Evolutionary conservation across 1,140 invertebrate species (phyloP).

Genomic region (Nasonia giraulti): DNA sequence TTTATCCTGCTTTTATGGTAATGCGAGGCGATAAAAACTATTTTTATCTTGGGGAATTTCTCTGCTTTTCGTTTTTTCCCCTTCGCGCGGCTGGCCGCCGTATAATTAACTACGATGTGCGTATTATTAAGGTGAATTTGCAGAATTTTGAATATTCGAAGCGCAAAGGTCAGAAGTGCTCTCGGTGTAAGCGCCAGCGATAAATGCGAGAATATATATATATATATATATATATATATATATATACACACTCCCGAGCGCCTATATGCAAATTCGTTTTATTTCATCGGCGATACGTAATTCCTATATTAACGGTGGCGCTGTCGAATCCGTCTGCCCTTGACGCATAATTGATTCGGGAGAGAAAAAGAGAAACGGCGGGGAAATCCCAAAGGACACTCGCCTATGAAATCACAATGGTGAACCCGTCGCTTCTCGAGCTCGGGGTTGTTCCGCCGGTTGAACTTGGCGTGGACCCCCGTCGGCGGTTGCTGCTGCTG

Average conservation of each 20-base stretch:
- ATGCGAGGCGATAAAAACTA: neutral
- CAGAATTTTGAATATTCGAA: neutral
- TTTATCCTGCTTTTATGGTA: slow-evolving; percentile 18
- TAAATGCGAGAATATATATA: too few species aligned
- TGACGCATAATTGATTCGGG: too few species aligned
- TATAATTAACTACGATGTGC: neutral
- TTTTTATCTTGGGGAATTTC: neutral
- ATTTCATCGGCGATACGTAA: too few species aligned
- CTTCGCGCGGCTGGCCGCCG: too few species aligned
- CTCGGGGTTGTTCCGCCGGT: slow-evolving; percentile 96
- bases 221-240: too few species aligned
- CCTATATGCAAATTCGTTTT: too few species aligned
- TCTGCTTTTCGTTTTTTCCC: neutral
- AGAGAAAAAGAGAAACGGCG: neutral
- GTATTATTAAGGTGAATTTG: neutral
- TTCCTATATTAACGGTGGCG: too few species aligned
- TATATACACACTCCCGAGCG: too few species aligned
- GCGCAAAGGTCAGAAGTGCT: too few species aligned
- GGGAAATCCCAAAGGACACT: slow-evolving; percentile 62
- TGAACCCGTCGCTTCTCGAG: slow-evolving; percentile 95
- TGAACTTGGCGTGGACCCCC: slow-evolving; percentile 81
- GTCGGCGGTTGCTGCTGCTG: slow-evolving; percentile 78
- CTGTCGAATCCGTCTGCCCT: too few species aligned
- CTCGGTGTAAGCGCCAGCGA: too few species aligned
- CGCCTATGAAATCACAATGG: slow-evolving; percentile 95